Conservation (phyloP, 2,888 invertebrate species). For the Drosophila austrosaltans region DNA sequence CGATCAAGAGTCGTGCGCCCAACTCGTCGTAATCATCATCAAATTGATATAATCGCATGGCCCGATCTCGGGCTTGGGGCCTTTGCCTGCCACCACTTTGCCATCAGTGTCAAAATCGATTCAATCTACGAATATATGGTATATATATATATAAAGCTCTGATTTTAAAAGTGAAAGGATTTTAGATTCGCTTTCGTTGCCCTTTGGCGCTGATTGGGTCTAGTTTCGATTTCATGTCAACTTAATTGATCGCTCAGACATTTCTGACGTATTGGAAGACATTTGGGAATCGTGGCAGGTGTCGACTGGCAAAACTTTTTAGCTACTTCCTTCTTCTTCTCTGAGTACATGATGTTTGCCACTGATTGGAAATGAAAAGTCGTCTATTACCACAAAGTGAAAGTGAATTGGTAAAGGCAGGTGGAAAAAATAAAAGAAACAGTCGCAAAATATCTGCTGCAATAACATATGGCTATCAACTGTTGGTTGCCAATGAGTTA, state of each 20-base stretch:
- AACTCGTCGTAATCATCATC: slow-evolving; percentile 40
- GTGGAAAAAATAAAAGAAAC: slow-evolving; percentile 14
- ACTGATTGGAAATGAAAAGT: slow-evolving; percentile 69
- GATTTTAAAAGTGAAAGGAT: slow-evolving; percentile 7
- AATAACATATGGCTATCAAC: slow-evolving; percentile 38
- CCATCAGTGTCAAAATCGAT: slow-evolving; percentile 11
- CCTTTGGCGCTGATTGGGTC: slow-evolving; percentile 46
- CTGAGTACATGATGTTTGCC: slow-evolving; percentile 33
- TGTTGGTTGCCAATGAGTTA: no score
- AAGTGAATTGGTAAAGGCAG: slow-evolving; percentile 45
- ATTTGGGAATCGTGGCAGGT: slow-evolving; percentile 59
- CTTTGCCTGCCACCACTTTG: slow-evolving; percentile 1
- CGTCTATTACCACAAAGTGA: slow-evolving; percentile 56
- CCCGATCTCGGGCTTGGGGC: slow-evolving; percentile 15
- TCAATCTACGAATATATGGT: slow-evolving; percentile 1
- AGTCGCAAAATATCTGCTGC: slow-evolving; percentile 51
- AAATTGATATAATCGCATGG: slow-evolving; percentile 11
- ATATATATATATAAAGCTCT: background rate
- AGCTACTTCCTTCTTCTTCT: slow-evolving; percentile 34
- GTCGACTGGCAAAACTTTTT: slow-evolving; percentile 39
- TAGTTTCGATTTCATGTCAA: slow-evolving; percentile 68
- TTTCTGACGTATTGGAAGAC: slow-evolving; percentile 54
- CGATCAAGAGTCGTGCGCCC: slow-evolving; percentile 33
- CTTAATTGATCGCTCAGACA: slow-evolving; percentile 66
- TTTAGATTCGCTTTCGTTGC: slow-evolving; percentile 52